A percentile compares a stretch with the other conserved stretches of the same genome.
Conservation (phyloP, 2,797 vertebrate species). For the Staurois parvus region DNA sequence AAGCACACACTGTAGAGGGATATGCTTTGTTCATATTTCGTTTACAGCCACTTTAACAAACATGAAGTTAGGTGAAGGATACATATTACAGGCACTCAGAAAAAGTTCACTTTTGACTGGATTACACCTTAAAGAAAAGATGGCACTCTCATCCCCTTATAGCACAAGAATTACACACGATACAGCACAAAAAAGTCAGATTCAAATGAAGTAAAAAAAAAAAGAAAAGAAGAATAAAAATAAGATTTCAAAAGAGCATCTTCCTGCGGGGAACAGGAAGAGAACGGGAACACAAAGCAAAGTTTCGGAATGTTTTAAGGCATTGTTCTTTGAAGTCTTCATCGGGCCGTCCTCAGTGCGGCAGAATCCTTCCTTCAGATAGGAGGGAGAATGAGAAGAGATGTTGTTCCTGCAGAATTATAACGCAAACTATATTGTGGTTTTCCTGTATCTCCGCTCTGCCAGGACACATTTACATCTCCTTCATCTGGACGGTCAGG, state of each 20-base stretch:
- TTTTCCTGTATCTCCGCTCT: slow-evolving; percentile 69
- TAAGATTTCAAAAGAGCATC: slow-evolving; percentile 56
- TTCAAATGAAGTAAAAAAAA: slow-evolving; percentile 18
- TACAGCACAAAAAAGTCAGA: slow-evolving; percentile 17
- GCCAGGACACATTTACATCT: slow-evolving; percentile 63
- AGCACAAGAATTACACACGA: slow-evolving; percentile 9
- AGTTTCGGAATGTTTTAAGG: slow-evolving; percentile 60
- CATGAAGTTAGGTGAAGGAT: too few species aligned
- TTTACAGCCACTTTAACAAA: too few species aligned
- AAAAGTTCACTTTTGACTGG: too few species aligned
- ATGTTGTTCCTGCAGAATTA: slow-evolving; percentile 71
- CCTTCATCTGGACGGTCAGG: slow-evolving; percentile 66
- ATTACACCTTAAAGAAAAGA: background rate
- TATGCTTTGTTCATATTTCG: too few species aligned
- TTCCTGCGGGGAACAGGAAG: slow-evolving; percentile 65
- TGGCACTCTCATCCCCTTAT: background rate
- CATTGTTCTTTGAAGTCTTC: slow-evolving; percentile 70
- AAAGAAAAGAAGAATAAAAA: slow-evolving; percentile 44
- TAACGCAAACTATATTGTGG: slow-evolving; percentile 70
- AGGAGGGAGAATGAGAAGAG: slow-evolving; percentile 56
- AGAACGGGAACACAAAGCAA: slow-evolving; percentile 66
- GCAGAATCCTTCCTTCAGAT: slow-evolving; percentile 63
- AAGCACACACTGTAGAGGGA: too few species aligned
- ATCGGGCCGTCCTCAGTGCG: slow-evolving; percentile 64
- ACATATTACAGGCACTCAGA: too few species aligned